Conservation (phyloP, 35 echinoderm and acorn worm species). For the Amphiura filiformis region DNA sequence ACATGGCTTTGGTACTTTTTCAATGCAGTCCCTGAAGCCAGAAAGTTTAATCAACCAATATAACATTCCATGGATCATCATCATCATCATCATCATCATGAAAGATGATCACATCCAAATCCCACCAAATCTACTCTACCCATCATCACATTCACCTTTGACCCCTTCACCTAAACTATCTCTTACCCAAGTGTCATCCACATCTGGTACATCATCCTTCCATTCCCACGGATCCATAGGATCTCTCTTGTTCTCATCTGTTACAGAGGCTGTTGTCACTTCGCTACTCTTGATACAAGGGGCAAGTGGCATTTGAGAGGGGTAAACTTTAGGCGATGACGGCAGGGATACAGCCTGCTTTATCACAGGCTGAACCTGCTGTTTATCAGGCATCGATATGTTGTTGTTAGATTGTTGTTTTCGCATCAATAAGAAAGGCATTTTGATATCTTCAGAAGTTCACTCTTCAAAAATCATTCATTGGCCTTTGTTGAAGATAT, state of each 20-base stretch:
- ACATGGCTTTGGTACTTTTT: too few species aligned
- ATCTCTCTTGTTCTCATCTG: neutral
- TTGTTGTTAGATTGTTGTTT: neutral
- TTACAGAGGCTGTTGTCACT: neutral
- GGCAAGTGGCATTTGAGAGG: neutral
- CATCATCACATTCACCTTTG: neutral
- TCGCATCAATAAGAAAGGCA: neutral
- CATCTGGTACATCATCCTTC: neutral
- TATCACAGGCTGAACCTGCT: neutral
- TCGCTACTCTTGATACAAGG: neutral
- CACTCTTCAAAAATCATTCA: neutral
- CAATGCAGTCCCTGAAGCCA: too few species aligned
- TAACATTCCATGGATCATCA: too few species aligned
- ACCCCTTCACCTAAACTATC: neutral
- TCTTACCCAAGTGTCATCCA: neutral
- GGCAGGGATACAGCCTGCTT: neutral
- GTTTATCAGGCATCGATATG: neutral
- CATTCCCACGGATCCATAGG: conserved; percentile 3
- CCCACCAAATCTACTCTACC: too few species aligned
- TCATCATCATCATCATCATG: too few species aligned
- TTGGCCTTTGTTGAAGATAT: neutral
- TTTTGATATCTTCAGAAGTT: neutral
- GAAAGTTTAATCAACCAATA: too few species aligned
- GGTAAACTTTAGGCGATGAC: neutral
- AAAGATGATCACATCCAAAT: too few species aligned